These are phyloP conservation scores for Gila robusta DNA, from an alignment of 2,797 vertebrate species.

Conservation along the genomic window DNA sequence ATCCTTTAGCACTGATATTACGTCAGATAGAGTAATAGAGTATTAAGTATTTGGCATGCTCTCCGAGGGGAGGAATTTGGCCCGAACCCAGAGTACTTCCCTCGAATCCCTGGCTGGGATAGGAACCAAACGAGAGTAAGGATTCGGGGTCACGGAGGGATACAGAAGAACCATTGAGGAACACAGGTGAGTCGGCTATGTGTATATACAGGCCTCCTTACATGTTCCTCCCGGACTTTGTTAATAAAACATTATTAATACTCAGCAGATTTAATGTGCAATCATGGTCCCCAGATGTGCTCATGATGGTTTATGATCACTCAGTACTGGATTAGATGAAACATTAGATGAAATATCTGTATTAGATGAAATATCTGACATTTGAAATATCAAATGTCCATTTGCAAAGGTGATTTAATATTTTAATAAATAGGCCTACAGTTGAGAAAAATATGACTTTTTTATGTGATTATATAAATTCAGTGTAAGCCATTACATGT, in stretches of 20 bases:
- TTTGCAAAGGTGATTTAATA: neutral
- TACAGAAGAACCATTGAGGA: neutral
- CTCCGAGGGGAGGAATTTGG: neutral
- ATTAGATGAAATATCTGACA: neutral
- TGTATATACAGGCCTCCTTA: neutral
- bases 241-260: neutral
- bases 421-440: neutral
- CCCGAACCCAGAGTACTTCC: neutral
- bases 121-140: neutral
- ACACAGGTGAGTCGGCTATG: neutral
- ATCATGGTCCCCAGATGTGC: neutral
- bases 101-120: neutral
- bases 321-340: neutral
- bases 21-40: neutral
- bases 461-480: neutral
- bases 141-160: neutral
- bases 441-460: neutral
- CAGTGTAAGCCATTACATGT: neutral
- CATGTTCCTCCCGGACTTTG: neutral
- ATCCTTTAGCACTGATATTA: neutral
- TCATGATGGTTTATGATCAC: neutral
- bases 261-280: neutral
- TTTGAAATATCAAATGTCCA: neutral
- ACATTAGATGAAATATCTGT: neutral
- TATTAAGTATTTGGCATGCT: no score